Conservation (phyloP, 2,113 vertebrate species). For the Nycticryphes semicollaris region DNA sequence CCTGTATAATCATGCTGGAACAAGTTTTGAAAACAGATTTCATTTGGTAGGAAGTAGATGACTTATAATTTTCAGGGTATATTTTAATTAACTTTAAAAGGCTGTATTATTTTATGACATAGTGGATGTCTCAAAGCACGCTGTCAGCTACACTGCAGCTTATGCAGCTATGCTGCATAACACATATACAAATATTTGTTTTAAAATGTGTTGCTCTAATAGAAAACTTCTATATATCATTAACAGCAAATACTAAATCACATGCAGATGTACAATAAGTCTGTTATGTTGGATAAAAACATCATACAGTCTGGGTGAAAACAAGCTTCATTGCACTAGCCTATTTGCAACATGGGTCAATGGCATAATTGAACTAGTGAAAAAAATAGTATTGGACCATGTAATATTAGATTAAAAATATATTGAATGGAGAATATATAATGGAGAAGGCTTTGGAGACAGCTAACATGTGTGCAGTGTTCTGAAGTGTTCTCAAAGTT, state of each 20-base stretch:
- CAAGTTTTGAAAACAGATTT: neutral
- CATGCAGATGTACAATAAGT: neutral
- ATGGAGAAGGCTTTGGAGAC: neutral
- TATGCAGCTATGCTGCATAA: too few relatives aligned
- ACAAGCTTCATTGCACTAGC: neutral
- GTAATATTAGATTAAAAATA: neutral
- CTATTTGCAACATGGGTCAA: neutral
- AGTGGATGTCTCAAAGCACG: neutral
- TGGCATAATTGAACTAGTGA: neutral
- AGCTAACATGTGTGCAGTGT: neutral
- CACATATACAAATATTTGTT: neutral
- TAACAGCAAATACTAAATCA: neutral
- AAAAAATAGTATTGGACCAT: neutral
- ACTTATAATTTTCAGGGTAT: neutral
- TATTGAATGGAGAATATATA: neutral
- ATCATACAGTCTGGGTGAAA: neutral
- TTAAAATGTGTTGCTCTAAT: neutral
- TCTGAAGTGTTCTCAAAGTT: neutral
- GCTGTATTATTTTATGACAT: neutral
- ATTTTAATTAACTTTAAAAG: neutral
- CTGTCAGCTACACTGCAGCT: neutral
- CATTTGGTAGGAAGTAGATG: neutral
- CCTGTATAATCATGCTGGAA: neutral
- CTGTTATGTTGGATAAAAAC: neutral
- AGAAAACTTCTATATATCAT: neutral